Percentiles rank a stretch among this genome's conserved stretches.
These are phyloP conservation scores for Patella depressa DNA, from an alignment of 2,888 invertebrate genomes.

Conservation along the genomic window DNA sequence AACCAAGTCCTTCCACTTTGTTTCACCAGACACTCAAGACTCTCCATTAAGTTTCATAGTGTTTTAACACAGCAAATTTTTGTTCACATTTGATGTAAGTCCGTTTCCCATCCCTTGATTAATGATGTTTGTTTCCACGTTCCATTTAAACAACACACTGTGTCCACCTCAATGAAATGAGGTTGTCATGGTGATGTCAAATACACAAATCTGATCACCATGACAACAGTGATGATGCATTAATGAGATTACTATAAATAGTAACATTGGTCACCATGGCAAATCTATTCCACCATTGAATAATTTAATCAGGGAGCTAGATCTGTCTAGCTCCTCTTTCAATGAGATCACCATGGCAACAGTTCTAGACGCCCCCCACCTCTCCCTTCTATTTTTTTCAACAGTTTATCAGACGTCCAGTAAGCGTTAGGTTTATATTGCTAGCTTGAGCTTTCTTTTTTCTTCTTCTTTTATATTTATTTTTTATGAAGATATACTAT, in stretches of 20 bases:
- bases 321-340: no score
- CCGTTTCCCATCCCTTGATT: no score
- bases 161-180: background rate
- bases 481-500: background rate
- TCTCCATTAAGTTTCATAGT: no score
- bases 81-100: no score
- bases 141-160: background rate
- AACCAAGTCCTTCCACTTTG: no score
- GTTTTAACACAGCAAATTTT: no score
- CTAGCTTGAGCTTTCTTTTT: background rate
- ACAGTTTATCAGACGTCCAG: no score
- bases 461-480: background rate
- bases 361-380: background rate
- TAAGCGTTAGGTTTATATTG: no score
- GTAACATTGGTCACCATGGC: background rate
- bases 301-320: no score
- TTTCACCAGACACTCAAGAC: no score
- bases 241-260: background rate
- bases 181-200: constrained; percentile 4
- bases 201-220: background rate
- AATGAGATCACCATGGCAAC: background rate
- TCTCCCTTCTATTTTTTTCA: background rate
- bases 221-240: constrained; percentile 6
- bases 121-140: no score
- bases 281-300: background rate